Percentiles rank a stretch among this genome's conserved stretches.
These are phyloP conservation scores for Malurus elegans DNA, from an alignment of 2,113 vertebrate species.

Conservation along the genomic window DNA sequence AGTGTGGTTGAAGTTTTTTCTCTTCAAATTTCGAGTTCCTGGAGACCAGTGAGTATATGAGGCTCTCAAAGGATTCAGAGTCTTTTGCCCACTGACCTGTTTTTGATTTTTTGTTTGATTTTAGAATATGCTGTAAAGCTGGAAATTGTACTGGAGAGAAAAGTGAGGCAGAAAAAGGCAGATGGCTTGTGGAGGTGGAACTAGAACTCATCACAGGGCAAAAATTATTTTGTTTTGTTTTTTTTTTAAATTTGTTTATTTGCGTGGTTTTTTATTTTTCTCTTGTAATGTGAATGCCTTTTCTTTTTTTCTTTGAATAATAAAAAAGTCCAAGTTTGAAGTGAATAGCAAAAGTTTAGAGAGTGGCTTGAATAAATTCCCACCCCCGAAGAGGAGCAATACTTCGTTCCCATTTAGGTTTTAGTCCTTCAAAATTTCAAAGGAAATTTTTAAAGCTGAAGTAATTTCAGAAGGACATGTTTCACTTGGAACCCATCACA, in stretches of 20 bases:
- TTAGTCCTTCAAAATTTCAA: not conserved
- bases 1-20: not conserved
- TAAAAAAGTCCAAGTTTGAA: not conserved
- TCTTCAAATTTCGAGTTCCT: not conserved
- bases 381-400: not conserved
- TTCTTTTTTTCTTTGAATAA: not conserved
- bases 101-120: not conserved
- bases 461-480: fast-evolving
- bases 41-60: not conserved
- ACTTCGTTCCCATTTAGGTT: not conserved
- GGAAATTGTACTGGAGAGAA: not conserved
- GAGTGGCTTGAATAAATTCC: not conserved
- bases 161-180: not conserved
- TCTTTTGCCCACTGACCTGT: not conserved
- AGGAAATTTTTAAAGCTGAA: not conserved
- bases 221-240: not conserved
- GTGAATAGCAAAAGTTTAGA: not conserved
- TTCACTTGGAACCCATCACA: not conserved
- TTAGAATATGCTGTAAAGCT: not conserved
- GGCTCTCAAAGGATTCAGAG: not conserved
- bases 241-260: not conserved
- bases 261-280: not conserved
- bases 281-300: not conserved
- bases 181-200: not conserved
- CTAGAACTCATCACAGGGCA: not conserved